Evolutionary conservation across 64 coral and sea anemone species (phyloP).

Genomic region (Stylophora pistillata): DNA sequence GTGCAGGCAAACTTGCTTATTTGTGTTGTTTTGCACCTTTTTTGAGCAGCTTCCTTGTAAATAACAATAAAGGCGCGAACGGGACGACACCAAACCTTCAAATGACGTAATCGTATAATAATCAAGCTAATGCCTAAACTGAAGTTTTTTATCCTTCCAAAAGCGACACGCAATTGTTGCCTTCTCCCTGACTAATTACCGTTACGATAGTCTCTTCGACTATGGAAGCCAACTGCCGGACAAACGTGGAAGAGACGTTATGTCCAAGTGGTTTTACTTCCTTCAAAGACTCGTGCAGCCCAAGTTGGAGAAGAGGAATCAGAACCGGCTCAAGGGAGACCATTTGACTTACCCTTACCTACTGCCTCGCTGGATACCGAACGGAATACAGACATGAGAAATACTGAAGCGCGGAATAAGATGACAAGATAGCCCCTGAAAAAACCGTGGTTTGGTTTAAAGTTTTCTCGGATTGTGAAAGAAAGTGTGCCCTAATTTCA

Average conservation of each 20-base stretch:
- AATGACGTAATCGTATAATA: too few species aligned
- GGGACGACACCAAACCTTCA: too few species aligned
- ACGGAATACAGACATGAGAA: conserved; percentile 56
- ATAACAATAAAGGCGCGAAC: too few species aligned
- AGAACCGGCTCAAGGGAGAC: conserved; percentile 23
- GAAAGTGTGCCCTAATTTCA: background rate
- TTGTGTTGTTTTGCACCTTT: too few species aligned
- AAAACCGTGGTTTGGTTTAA: background rate
- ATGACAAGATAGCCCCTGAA: background rate
- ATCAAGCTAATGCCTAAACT: too few species aligned
- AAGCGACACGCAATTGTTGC: background rate
- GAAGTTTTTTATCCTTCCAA: background rate
- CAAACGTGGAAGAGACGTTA: background rate
- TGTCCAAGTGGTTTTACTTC: background rate
- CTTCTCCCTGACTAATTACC: background rate
- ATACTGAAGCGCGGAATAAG: too few species aligned
- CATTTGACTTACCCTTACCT: conserved; percentile 72
- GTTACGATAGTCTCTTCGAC: conserved; percentile 18
- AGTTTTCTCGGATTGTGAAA: too few species aligned
- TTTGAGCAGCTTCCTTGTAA: too few species aligned
- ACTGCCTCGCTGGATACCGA: conserved; percentile 59
- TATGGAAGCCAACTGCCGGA: background rate
- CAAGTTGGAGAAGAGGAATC: conserved; percentile 11
- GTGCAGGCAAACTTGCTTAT: too few species aligned
- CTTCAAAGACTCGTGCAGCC: background rate